Base-by-base conservation (phyloP, 2,797 vertebrate species). In the Craterocephalus amniculus region DNA sequence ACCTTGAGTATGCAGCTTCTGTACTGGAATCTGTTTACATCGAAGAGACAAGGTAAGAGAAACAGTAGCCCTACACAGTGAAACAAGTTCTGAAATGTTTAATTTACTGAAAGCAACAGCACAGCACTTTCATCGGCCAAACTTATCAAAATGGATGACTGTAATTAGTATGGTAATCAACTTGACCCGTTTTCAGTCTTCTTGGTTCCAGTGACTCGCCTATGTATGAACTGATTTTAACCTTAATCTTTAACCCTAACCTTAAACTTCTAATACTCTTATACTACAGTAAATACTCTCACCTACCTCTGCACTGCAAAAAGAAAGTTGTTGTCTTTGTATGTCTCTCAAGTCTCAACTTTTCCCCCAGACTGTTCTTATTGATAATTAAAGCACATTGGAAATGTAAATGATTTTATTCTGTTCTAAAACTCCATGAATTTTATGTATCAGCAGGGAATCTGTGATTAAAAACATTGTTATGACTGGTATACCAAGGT, bases 11-110 rank as follows among this genome's bases (percentile, higher is more conserved):
- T 92, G 98, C 98, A 2, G 97, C 97, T 0, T 95, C 95, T 1
- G 98, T 99, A 73, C 94, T 99, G 69, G 98, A 99, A 86, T 97
- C 97, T 0, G 96, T 99, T 43, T 99, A 99, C 89, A 96, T 98
- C 36, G 97, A 99, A 26, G 98, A 99, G 93, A 99, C 97, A 0
- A 95, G 97, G 98, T 99, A 88, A 93, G 89, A 86, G 87, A 75
- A 65, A 31, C 32, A 51, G 20, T 1, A 14, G n/a, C 16, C 49
- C 12, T 8, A 16, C n/a, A 22, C 45, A 27, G 36, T 24, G 4
- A 26, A 67, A 64, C 13, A 54, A 55, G 34, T 65, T 48, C 35
- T 36, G 6, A 69, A 54, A 57, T 31, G 60, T 9, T 77, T 71
- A 22, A 63, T 80, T 83, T 59, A 62, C 20, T 60, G 13, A 52